Evolutionary conservation across 2,113 vertebrate species (phyloP), one percentile per base, ranked within the genome.

Genomic region (Haemorhous mexicanus): DNA sequence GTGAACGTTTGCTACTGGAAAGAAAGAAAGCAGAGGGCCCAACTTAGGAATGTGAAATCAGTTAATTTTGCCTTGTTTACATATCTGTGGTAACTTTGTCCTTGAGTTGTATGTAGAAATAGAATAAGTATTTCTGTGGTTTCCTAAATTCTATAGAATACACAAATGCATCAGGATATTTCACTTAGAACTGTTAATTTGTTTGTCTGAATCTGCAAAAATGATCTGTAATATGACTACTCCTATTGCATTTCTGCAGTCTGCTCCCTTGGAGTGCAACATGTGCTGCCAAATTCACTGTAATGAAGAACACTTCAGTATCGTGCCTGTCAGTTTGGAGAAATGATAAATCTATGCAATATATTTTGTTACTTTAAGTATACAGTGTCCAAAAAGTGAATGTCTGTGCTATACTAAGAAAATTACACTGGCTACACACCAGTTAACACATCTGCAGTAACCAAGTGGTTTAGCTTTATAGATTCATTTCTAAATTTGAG

Each of bases 271-370:
- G 85, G 86, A 83, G 84, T 81, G 43, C 59, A 70, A 47, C 63
- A 74, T 43, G 9, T 43, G 59, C 96, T 95, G 92, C 90, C 82
- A 87, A 85, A 63, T 52, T 84, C 39, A 32, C 81, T 94, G 47
- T 96, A 50, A 63, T 4, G 68, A 78, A 59, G 56, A 94, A 82
- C 35, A 80, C 67, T 81, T 35, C 32, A 61, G 87, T 82, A 7
- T 84, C 21, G 81, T 96, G 95, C 96, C 93, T 94, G 76, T 77
- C 68, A 19, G 26, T 69, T 16, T 49, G 70, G 68, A 93, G 87
- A 81, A 91, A 52, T 23, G 13, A 80, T 52, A 63, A 73, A 85
- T 74, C 94, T 95, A 67, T 97, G 95, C 96, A 94, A 94, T 75
- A 6, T 44, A 11, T 32, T 63, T 87, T 79, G 62, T 84, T 86